phyloP scores from a whole-genome alignment of 2,888 invertebrate species.

The Drosophila borborema region DNA sequence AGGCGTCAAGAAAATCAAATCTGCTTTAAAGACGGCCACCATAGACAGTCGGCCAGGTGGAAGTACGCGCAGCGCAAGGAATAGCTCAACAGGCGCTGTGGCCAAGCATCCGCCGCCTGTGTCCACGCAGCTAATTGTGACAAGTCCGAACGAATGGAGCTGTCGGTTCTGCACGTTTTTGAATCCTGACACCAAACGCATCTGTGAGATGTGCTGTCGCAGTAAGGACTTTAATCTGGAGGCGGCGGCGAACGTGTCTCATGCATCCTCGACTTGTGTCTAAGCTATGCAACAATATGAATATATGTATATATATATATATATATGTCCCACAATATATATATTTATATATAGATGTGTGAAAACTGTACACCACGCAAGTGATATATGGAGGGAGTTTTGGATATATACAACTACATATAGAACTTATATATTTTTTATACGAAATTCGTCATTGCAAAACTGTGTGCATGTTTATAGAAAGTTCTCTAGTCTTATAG shows the following conservation, averaged over 20 bases:
- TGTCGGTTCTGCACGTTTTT: slow-evolving; percentile 89
- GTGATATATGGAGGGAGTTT: slow-evolving; percentile 62
- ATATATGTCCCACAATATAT: background rate
- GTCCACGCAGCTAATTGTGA: slow-evolving; percentile 78
- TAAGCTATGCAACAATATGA: slow-evolving; percentile 55
- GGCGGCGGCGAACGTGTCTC: slow-evolving; percentile 75
- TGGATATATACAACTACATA: slow-evolving; percentile 42
- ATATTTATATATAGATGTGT: slow-evolving; percentile 1
- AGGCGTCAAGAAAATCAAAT: slow-evolving; percentile 72
- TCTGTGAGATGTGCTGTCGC: slow-evolving; percentile 90
- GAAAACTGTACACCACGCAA: slow-evolving; percentile 49
- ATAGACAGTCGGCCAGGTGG: slow-evolving; percentile 55
- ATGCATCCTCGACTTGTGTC: slow-evolving; percentile 83
- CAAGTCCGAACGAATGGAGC: slow-evolving; percentile 87
- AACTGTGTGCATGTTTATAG: slow-evolving; percentile 66
- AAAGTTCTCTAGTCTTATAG: slow-evolving; percentile 67
- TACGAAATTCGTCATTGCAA: slow-evolving; percentile 62
- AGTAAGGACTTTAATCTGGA: slow-evolving; percentile 85
- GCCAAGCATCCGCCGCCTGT: slow-evolving; percentile 71
- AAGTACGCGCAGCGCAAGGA: slow-evolving; percentile 26
- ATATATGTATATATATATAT: background rate
- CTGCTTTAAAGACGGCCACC: slow-evolving; percentile 70
- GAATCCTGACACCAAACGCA: slow-evolving; percentile 86
- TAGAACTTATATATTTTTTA: slow-evolving; percentile 70
- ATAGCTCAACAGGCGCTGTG: slow-evolving; percentile 52